Evolutionary conservation across 2,888 invertebrate genomes (phyloP).

Genomic region (Cosmopolites sordidus): DNA sequence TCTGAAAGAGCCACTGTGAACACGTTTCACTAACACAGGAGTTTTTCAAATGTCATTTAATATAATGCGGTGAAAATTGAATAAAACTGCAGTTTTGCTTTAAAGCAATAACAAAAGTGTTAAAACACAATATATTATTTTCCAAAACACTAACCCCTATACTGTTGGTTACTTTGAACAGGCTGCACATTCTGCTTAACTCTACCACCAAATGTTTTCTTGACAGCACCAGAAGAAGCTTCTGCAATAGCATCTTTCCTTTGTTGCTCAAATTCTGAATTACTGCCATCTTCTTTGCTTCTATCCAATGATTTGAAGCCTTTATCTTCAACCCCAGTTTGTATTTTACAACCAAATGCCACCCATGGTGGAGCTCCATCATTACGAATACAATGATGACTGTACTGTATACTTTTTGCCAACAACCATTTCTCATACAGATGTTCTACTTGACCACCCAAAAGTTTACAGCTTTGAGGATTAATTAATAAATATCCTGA

Average conservation of each 20-base stretch:
- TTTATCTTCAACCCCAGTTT: conserved; percentile 55
- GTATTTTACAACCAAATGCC: conserved; percentile 78
- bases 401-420: conserved; percentile 44
- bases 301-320: conserved; percentile 68
- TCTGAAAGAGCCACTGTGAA: too few relatives aligned
- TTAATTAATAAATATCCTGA: conserved; percentile 68
- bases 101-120: not conserved
- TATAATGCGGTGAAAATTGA: too few relatives aligned
- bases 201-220: conserved; percentile 55
- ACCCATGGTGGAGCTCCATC: conserved; percentile 90
- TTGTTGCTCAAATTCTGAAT: conserved; percentile 77
- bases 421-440: conserved; percentile 88
- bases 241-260: conserved; percentile 86
- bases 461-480: conserved; percentile 61
- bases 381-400: conserved; percentile 31
- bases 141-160: conserved; percentile 7
- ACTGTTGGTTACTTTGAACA: conserved; percentile 11
- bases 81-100: too few relatives aligned
- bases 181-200: conserved; percentile 44
- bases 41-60: too few relatives aligned
- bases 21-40: too few relatives aligned
- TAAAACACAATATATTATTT: not conserved
- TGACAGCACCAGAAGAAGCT: conserved; percentile 59
- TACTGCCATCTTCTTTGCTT: conserved; percentile 50
- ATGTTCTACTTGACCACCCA: conserved; percentile 80